A percentile compares a stretch with the other conserved stretches of the same genome.
phyloP scores from a whole-genome alignment of 2,797 vertebrate genomes.

The Sparidentex hasta region DNA sequence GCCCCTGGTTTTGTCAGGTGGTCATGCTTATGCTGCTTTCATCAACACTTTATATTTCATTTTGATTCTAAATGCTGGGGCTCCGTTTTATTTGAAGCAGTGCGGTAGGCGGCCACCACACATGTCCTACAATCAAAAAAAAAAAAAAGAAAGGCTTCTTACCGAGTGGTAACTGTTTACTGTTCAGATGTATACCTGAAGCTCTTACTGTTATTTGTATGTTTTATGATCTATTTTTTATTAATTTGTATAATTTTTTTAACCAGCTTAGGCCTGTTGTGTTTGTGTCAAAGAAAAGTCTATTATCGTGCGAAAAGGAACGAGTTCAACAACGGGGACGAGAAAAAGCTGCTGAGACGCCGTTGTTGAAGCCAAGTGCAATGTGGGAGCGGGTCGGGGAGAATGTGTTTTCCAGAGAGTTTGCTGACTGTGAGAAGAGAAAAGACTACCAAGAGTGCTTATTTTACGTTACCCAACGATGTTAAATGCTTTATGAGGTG shows the following conservation, averaged over 20 bases:
- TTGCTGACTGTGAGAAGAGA: constrained; percentile 10
- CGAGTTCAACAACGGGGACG: constrained; percentile 11
- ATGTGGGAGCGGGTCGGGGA: constrained; percentile 38
- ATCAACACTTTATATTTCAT: constrained; percentile 34
- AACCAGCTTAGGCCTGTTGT: constrained; percentile 76
- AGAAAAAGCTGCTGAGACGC: constrained; percentile 13
- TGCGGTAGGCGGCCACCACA: constrained; percentile 32
- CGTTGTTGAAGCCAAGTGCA: constrained; percentile 67
- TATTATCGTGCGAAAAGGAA: constrained; percentile 5
- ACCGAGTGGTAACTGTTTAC: constrained; percentile 69
- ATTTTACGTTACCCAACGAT: constrained; percentile 45
- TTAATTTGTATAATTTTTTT: constrained; percentile 57
- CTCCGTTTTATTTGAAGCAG: constrained; percentile 37
- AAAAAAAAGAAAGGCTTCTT: constrained; percentile 20
- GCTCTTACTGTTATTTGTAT: constrained; percentile 77
- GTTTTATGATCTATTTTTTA: constrained; percentile 70
- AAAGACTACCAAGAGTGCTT: constrained; percentile 47
- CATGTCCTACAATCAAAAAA: constrained; percentile 61
- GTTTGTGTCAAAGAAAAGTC: constrained; percentile 66
- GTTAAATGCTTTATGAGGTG: constrained; percentile 60
- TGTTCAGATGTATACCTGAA: constrained; percentile 73
- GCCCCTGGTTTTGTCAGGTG: constrained; percentile 1
- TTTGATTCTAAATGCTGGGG: constrained; percentile 51
- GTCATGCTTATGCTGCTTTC: constrained; percentile 65
- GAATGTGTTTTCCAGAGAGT: constrained; percentile 32